These are phyloP conservation scores for Catocala fraxini DNA, from an alignment of 2,888 invertebrate genomes.

Conservation along the genomic window DNA sequence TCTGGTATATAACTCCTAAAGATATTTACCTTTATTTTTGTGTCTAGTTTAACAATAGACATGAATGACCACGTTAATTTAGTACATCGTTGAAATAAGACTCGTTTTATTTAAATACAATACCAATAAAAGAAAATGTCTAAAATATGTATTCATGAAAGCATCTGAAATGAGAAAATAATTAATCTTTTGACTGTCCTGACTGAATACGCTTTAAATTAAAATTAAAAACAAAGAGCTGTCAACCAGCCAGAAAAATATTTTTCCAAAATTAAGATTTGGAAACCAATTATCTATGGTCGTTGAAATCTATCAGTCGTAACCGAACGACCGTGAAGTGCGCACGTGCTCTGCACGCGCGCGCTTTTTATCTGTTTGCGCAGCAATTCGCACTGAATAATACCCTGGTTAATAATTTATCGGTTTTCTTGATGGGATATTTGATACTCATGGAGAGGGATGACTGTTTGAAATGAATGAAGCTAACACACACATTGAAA, in stretches of 20 bases:
- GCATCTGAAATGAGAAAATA: too few relatives aligned
- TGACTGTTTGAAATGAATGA: neutral
- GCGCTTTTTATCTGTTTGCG: constrained; percentile 63
- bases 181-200: too few relatives aligned
- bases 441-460: constrained; percentile 9
- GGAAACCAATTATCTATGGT: constrained; percentile 42
- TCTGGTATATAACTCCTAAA: too few relatives aligned
- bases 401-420: constrained; percentile 18
- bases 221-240: neutral
- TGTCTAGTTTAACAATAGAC: too few relatives aligned
- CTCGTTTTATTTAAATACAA: too few relatives aligned
- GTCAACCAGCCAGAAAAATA: constrained; percentile 13
- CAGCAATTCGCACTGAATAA: constrained; percentile 65
- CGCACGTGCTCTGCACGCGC: constrained; percentile 65
- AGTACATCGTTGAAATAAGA: too few relatives aligned
- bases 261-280: constrained; percentile 31
- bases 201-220: neutral
- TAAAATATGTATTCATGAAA: too few relatives aligned
- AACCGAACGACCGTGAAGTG: constrained; percentile 35
- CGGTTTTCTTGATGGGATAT: constrained; percentile 10
- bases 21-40: too few relatives aligned
- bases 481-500: neutral
- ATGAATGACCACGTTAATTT: too few relatives aligned
- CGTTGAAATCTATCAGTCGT: constrained; percentile 51
- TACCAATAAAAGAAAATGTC: too few relatives aligned